A percentile compares a stretch with the other conserved stretches of the same genome.
phyloP scores from a whole-genome alignment of 2,797 vertebrate genomes.

The Argya squamiceps region DNA sequence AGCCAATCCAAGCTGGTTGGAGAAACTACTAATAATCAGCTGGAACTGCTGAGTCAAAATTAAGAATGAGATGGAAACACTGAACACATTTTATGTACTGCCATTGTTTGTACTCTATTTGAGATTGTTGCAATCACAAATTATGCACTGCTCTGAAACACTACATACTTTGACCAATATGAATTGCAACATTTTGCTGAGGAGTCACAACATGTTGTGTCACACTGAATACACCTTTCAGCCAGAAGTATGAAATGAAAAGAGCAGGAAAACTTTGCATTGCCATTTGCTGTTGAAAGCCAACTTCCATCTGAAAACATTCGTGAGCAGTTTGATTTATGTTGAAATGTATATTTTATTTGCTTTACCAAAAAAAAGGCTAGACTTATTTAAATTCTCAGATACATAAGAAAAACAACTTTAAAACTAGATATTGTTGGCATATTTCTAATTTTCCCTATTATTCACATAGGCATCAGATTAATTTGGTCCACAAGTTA shows the following conservation, averaged over 20 bases:
- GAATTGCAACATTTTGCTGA: slow-evolving; percentile 23
- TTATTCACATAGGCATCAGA: background rate
- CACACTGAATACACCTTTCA: background rate
- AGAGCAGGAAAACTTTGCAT: background rate
- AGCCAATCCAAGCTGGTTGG: background rate
- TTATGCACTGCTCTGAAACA: slow-evolving; percentile 26
- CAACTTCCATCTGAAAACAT: background rate
- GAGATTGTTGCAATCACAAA: slow-evolving; percentile 46
- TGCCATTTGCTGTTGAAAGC: background rate
- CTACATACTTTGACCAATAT: slow-evolving; percentile 4
- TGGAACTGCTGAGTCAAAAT: slow-evolving; percentile 52
- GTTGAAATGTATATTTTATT: fast-evolving
- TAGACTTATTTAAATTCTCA: background rate
- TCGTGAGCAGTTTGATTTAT: background rate
- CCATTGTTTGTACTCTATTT: background rate
- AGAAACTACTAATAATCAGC: slow-evolving; percentile 29
- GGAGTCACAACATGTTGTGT: slow-evolving; percentile 32
- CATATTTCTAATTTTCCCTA: background rate
- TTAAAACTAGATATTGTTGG: background rate
- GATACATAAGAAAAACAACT: background rate
- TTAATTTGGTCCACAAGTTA: background rate
- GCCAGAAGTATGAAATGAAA: background rate
- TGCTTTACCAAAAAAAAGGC: background rate
- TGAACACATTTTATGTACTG: background rate
- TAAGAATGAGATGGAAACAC: slow-evolving; percentile 38